Conservation (phyloP, 2,888 invertebrate species). For the Philopedon plagiatum region DNA sequence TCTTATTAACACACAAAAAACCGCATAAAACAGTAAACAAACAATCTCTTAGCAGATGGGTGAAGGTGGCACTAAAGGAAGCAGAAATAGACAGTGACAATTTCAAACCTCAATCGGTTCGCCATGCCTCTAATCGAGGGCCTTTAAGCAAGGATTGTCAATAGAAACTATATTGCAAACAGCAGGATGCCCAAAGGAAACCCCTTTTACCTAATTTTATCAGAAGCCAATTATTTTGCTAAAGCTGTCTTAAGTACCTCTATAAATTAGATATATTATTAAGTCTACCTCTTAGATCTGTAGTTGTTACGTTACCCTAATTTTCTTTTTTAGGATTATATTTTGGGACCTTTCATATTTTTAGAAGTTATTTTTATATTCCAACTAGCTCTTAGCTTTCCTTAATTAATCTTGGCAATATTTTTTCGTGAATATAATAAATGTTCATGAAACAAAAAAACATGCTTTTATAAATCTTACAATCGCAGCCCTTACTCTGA, state of each 20-base stretch:
- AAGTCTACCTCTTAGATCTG: no score
- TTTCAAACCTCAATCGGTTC: neutral
- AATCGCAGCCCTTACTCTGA: neutral
- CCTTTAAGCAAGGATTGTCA: neutral
- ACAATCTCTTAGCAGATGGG: neutral
- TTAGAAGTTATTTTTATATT: no score
- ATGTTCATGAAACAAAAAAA: neutral
- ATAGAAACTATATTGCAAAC: neutral
- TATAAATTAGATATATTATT: no score
- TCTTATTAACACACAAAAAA: neutral
- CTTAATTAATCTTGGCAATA: neutral
- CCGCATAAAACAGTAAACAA: neutral
- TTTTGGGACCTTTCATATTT: no score
- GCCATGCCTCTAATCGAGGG: neutral
- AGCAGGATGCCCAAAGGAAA: neutral
- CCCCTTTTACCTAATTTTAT: constrained; percentile 1
- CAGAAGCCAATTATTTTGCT: no score
- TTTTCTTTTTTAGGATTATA: neutral
- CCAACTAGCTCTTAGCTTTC: neutral
- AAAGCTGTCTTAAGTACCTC: no score
- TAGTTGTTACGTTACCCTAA: neutral
- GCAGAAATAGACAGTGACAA: neutral
- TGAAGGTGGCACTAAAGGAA: neutral
- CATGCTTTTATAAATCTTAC: neutral
- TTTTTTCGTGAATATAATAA: neutral